A percentile compares a stretch with the other conserved stretches of the same genome.
These are phyloP conservation scores for Leptinotarsa defecta DNA, from an alignment of 1,140 invertebrate species.

Conservation along the genomic window DNA sequence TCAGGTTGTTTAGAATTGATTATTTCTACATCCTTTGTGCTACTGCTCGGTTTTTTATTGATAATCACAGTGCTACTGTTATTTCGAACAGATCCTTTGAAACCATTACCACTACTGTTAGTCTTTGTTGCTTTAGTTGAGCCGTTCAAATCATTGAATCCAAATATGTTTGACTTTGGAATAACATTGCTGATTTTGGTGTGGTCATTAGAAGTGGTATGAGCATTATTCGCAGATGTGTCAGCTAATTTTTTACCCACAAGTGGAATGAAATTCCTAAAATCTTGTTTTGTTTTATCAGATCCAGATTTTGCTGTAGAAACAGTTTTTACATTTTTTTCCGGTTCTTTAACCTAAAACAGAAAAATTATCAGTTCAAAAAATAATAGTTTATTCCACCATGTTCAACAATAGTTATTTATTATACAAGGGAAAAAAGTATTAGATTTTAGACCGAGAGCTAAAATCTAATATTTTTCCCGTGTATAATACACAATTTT, in stretches of 20 bases:
- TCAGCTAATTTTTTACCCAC: slow-evolving; percentile 30
- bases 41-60: slow-evolving; percentile 48
- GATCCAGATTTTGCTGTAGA: too few relatives aligned
- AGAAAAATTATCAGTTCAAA: slow-evolving; percentile 56
- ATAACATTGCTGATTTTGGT: slow-evolving; percentile 33
- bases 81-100: slow-evolving; percentile 49
- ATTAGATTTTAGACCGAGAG: too few relatives aligned
- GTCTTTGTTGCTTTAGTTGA: slow-evolving; percentile 1
- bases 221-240: slow-evolving; percentile 15
- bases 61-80: slow-evolving; percentile 49
- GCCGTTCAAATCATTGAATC: slow-evolving; percentile 37
- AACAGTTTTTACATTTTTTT: slow-evolving; percentile 39
- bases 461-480: too few relatives aligned
- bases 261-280: slow-evolving; percentile 42
- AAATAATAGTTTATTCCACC: too few relatives aligned
- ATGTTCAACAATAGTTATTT: too few relatives aligned
- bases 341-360: slow-evolving; percentile 73
- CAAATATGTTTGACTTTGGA: slow-evolving; percentile 46
- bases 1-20: slow-evolving; percentile 42
- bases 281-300: slow-evolving; percentile 37
- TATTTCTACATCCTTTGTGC: slow-evolving; percentile 20
- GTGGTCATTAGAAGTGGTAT: slow-evolving; percentile 23
- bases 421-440: too few relatives aligned
- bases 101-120: neutral
- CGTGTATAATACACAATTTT: too few relatives aligned